phyloP scores from a whole-genome alignment of 1,140 invertebrate genomes.

The Venturia canescens region DNA sequence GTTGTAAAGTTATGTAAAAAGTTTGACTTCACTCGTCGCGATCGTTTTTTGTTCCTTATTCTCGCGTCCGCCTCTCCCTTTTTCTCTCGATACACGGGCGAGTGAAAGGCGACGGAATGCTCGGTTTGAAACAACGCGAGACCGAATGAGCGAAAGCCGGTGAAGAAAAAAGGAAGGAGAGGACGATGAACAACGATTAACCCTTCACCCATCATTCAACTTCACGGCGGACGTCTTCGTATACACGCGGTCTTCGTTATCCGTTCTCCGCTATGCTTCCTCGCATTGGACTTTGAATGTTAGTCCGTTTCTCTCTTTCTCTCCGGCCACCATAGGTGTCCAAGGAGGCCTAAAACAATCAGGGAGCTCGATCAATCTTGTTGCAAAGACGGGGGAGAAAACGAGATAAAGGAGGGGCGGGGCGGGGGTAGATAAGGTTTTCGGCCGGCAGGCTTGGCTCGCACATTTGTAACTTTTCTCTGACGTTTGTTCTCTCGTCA shows the following conservation, averaged over 20 bases:
- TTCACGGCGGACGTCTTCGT: slow-evolving; percentile 26
- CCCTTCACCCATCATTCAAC: slow-evolving; percentile 46
- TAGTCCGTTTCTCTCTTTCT: neutral
- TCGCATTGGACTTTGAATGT: slow-evolving; percentile 5
- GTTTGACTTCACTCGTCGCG: neutral
- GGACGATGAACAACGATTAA: slow-evolving; percentile 47
- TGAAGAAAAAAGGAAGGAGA: slow-evolving; percentile 34
- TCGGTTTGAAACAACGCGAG: slow-evolving; percentile 49
- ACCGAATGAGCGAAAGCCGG: slow-evolving; percentile 22
- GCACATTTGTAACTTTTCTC: slow-evolving; percentile 21
- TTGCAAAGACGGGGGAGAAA: slow-evolving; percentile 38
- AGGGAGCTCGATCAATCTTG: slow-evolving; percentile 54
- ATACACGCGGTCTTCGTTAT: slow-evolving; percentile 36
- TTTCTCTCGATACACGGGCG: neutral
- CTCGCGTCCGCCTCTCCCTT: neutral
- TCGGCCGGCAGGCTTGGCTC: slow-evolving; percentile 32
- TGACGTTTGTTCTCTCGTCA: slow-evolving; percentile 19
- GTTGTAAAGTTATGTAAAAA: neutral
- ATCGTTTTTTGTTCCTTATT: neutral
- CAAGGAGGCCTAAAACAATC: slow-evolving; percentile 49
- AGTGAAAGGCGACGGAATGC: slow-evolving; percentile 35
- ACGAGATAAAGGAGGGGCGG: slow-evolving; percentile 26
- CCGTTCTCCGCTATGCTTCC: slow-evolving; percentile 14
- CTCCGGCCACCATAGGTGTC: slow-evolving; percentile 48
- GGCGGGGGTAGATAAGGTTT: slow-evolving; percentile 13